phyloP scores from a whole-genome alignment of 2,888 invertebrate species.

The Embidobia sp. region DNA sequence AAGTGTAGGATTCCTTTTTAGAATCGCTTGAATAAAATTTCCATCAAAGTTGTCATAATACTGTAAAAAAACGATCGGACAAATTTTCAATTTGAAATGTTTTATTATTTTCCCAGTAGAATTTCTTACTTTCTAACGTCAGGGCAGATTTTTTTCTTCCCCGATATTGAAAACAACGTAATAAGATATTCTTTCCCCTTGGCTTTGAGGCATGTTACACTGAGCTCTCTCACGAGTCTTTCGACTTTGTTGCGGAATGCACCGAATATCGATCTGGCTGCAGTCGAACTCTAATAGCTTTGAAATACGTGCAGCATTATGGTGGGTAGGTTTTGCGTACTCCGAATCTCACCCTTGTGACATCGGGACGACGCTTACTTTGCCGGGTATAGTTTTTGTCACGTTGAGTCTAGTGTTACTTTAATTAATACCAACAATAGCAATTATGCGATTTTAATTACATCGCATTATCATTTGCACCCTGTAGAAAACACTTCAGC shows the following conservation, averaged over 20 bases:
- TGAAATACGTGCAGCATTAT: constrained; percentile 67
- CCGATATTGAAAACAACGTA: constrained; percentile 1
- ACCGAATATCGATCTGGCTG: constrained; percentile 70
- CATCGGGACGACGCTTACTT: constrained; percentile 20
- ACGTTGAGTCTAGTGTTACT: constrained; percentile 25
- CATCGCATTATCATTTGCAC: constrained; percentile 33
- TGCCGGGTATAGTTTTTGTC: constrained; percentile 29
- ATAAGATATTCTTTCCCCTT: constrained; percentile 19
- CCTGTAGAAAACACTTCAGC: too few relatives aligned
- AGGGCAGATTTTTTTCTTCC: too few relatives aligned
- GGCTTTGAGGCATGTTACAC: constrained; percentile 20
- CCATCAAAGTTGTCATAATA: too few relatives aligned
- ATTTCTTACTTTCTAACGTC: too few relatives aligned
- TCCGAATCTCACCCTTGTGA: constrained; percentile 24
- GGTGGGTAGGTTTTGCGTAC: constrained; percentile 51
- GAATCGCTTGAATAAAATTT: too few relatives aligned
- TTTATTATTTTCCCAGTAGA: too few relatives aligned
- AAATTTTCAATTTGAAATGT: too few relatives aligned
- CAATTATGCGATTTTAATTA: constrained; percentile 50
- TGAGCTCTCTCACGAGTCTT: constrained; percentile 49
- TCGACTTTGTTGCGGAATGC: constrained; percentile 70
- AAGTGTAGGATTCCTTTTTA: too few relatives aligned
- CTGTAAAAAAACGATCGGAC: too few relatives aligned
- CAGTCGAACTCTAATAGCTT: constrained; percentile 71
- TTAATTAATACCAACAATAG: constrained; percentile 43